Evolutionary conservation across 2,113 vertebrate species (phyloP).

Genomic region (Sebastes fasciatus): DNA sequence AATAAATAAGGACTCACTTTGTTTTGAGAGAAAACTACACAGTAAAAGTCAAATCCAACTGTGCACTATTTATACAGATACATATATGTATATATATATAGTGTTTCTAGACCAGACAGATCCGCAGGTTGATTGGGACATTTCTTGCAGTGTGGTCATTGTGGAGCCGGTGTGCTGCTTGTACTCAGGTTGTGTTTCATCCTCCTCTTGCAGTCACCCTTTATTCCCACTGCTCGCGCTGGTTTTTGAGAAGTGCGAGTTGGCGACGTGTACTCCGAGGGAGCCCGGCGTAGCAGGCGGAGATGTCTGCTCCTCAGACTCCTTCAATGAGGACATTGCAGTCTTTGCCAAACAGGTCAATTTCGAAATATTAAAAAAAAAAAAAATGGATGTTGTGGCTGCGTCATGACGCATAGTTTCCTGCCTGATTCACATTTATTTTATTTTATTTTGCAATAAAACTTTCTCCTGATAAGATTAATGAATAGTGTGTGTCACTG

Average conservation of each 20-base stretch:
- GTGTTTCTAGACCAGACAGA: background rate
- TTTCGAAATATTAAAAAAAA: conserved; percentile 31
- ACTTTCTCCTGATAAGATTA: conserved; percentile 1
- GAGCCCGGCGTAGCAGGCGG: conserved; percentile 99
- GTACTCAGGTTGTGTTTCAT: conserved; percentile 76
- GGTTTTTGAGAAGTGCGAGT: conserved; percentile 99
- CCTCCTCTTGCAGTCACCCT: conserved; percentile 93
- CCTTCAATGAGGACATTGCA: conserved; percentile 99
- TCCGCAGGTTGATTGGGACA: conserved; percentile 34
- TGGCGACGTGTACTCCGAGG: conserved; percentile 98
- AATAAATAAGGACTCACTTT: background rate
- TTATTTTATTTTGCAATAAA: conserved; percentile 12
- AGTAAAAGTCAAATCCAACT: background rate
- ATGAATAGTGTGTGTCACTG: conserved; percentile 8
- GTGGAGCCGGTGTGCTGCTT: conserved; percentile 68
- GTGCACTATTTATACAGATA: background rate
- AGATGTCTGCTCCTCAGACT: conserved; percentile 99
- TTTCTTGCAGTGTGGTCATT: conserved; percentile 69
- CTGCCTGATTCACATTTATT: background rate
- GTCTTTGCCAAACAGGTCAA: conserved; percentile 99
- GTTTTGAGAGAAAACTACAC: background rate
- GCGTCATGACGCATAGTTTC: conserved; percentile 32
- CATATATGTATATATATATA: background rate
- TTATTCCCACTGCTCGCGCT: conserved; percentile 98
- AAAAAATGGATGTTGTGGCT: conserved; percentile 13